A percentile compares a stretch with the other conserved stretches of the same genome.
Evolutionary conservation across 2,888 invertebrate genomes (phyloP).

Genomic region (Boloria selene): DNA sequence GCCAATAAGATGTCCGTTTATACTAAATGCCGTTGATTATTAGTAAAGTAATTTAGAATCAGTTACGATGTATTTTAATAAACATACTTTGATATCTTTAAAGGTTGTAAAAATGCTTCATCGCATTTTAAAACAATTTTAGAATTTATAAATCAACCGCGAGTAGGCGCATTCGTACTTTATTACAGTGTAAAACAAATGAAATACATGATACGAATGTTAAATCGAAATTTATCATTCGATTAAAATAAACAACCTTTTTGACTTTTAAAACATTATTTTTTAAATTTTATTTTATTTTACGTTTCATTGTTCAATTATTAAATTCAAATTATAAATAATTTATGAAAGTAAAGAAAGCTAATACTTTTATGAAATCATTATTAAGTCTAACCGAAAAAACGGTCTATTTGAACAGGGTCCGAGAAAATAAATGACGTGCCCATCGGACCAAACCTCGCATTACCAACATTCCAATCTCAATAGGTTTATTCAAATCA

Average conservation of each 20-base stretch:
- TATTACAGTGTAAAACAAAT: slow-evolving; percentile 14
- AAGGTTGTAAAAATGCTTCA: slow-evolving; percentile 3
- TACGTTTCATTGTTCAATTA: too few species aligned
- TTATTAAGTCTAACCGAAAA: slow-evolving; percentile 3
- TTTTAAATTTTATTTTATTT: too few species aligned
- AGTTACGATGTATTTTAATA: too few species aligned
- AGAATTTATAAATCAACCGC: background rate
- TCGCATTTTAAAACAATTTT: background rate
- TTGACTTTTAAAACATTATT: background rate
- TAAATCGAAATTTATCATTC: background rate
- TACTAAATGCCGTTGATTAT: too few species aligned
- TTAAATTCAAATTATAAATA: too few species aligned
- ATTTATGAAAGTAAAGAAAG: background rate
- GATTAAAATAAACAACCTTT: background rate
- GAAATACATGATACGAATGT: background rate
- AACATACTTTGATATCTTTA: background rate
- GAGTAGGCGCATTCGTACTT: background rate
- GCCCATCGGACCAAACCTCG: slow-evolving; percentile 48
- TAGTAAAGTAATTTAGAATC: background rate
- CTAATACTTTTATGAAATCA: background rate
- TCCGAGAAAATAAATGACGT: slow-evolving; percentile 51
- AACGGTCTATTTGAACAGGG: slow-evolving; percentile 36
- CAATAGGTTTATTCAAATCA: slow-evolving; percentile 60
- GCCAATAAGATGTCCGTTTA: background rate
- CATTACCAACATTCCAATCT: slow-evolving; percentile 54